A percentile compares a stretch with the other conserved stretches of the same genome.
These are phyloP conservation scores for Tamandua tetradactyla DNA, from an alignment of 2,797 vertebrate species.

Conservation along the genomic window DNA sequence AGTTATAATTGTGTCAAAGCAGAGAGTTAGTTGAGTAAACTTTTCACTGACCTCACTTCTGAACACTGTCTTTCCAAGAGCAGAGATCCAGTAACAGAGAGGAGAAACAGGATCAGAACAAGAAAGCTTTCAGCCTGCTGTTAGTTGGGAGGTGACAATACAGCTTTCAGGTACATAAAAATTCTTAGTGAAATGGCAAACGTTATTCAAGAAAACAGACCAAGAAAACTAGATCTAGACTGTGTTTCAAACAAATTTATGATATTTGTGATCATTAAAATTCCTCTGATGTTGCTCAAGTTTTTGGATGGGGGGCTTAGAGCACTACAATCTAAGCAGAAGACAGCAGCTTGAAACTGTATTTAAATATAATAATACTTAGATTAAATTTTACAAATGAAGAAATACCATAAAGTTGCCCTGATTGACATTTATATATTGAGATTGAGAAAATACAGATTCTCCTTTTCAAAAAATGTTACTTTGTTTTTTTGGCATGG, in stretches of 20 bases:
- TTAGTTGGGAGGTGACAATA: accelerated
- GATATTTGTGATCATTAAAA: neutral
- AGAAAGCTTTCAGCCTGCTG: neutral
- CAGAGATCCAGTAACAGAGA: neutral
- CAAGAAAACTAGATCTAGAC: neutral
- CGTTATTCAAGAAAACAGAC: neutral
- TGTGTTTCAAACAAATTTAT: neutral
- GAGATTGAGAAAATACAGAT: neutral
- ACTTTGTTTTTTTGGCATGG: neutral
- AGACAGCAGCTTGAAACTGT: neutral
- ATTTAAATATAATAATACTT: neutral
- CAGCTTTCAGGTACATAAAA: neutral
- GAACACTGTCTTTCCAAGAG: neutral
- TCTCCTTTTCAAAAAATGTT: neutral
- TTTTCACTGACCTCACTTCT: neutral
- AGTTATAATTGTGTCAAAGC: neutral
- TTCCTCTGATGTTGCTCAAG: neutral
- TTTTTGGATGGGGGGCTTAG: neutral
- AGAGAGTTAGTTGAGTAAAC: neutral
- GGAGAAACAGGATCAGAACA: neutral
- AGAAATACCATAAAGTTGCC: neutral
- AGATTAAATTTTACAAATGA: neutral
- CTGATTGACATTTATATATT: neutral
- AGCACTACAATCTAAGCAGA: neutral
- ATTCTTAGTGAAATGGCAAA: neutral